phyloP scores from a whole-genome alignment of 2,797 vertebrate genomes.

The Channallabes apus region DNA sequence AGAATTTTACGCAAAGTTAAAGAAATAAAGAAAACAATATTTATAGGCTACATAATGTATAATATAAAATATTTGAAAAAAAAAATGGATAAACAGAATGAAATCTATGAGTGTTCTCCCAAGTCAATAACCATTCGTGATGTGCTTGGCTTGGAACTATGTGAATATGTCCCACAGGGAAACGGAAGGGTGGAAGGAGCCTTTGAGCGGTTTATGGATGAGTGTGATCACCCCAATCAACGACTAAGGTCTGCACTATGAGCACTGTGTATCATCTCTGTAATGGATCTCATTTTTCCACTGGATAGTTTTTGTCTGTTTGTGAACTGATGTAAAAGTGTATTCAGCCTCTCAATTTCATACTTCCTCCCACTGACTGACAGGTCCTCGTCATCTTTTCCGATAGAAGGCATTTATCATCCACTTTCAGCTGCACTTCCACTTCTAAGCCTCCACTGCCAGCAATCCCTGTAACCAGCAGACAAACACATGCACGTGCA shows the following conservation, averaged over 20 bases:
- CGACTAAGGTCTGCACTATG: slow-evolving; percentile 61
- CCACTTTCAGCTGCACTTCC: slow-evolving; percentile 37
- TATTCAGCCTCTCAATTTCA: slow-evolving; percentile 65
- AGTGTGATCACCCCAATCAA: slow-evolving; percentile 56
- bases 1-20: too few species aligned
- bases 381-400: slow-evolving; percentile 71
- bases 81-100: background rate
- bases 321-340: slow-evolving; percentile 69
- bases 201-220: slow-evolving; percentile 25
- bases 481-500: background rate
- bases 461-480: slow-evolving; percentile 42
- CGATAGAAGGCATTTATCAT: slow-evolving; percentile 66
- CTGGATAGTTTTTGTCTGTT: slow-evolving; percentile 57
- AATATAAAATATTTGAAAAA: background rate
- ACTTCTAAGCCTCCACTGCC: slow-evolving; percentile 53
- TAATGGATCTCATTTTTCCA: slow-evolving; percentile 75
- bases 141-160: background rate
- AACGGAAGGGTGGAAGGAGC: background rate
- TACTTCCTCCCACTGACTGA: slow-evolving; percentile 53
- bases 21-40: background rate
- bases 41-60: too few species aligned
- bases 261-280: slow-evolving; percentile 60
- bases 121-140: background rate
- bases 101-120: background rate
- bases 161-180: background rate